A percentile compares a stretch with the other conserved stretches of the same genome.
phyloP scores from a whole-genome alignment of 2,113 vertebrate species.

The Campylorhamphus procurvoides region DNA sequence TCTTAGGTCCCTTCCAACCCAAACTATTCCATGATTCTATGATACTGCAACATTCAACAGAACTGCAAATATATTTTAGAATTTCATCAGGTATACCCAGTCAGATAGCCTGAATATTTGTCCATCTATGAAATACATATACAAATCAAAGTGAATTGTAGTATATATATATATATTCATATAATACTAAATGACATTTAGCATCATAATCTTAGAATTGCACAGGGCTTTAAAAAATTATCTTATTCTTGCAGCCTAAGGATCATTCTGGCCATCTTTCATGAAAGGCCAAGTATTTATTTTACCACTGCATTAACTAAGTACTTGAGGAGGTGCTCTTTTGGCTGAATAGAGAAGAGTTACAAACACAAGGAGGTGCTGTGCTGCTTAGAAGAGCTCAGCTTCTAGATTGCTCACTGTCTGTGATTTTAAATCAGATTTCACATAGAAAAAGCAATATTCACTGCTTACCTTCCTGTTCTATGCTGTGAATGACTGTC shows the following conservation, averaged over 20 bases:
- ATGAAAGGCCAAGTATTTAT: neutral
- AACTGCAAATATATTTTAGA: neutral
- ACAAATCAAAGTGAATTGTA: neutral
- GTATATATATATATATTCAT: neutral
- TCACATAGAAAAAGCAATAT: neutral
- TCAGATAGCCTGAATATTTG: neutral
- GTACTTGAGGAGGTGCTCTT: neutral
- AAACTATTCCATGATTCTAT: neutral
- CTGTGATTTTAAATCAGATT: neutral
- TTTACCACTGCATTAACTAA: neutral
- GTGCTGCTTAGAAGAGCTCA: neutral
- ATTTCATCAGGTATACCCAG: neutral
- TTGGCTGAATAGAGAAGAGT: neutral
- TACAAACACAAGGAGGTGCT: neutral
- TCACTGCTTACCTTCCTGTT: slow-evolving; percentile 81
- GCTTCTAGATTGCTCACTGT: neutral
- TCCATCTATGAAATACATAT: neutral
- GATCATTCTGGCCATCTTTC: neutral
- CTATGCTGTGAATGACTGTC: slow-evolving; percentile 82
- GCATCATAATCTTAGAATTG: neutral
- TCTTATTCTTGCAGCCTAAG: neutral
- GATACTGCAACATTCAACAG: neutral
- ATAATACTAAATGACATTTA: neutral
- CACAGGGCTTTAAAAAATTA: neutral
- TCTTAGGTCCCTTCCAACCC: neutral